Percentiles rank a stretch among this genome's conserved stretches.
These are phyloP conservation scores for Trichogramma evanescens DNA, from an alignment of 2,888 invertebrate species.

Conservation along the genomic window DNA sequence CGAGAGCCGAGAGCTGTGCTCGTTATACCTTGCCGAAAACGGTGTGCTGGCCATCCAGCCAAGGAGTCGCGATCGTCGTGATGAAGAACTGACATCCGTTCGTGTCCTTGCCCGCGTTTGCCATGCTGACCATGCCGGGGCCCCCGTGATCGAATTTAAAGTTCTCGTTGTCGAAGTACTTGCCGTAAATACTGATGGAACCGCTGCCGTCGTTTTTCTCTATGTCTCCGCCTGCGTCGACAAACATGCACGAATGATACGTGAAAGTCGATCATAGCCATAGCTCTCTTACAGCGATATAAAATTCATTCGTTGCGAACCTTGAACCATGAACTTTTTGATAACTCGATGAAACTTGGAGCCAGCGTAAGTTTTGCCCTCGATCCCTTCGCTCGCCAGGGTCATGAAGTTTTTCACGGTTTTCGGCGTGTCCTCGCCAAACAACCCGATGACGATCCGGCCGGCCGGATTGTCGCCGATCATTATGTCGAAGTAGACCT, in stretches of 20 bases:
- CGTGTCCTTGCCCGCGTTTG: constrained; percentile 79
- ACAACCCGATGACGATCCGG: constrained; percentile 77
- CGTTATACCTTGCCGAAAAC: constrained; percentile 75
- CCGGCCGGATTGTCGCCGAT: constrained; percentile 68
- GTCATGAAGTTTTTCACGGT: constrained; percentile 80
- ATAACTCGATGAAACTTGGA: constrained; percentile 79
- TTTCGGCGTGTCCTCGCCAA: constrained; percentile 78
- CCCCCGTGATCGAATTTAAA: constrained; percentile 71
- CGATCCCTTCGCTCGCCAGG: constrained; percentile 68
- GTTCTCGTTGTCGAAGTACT: constrained; percentile 80
- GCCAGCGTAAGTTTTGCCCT: constrained; percentile 71
- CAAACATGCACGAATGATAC: background rate
- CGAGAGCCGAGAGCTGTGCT: too few species aligned
- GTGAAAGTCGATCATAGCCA: background rate
- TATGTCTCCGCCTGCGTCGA: constrained; percentile 71
- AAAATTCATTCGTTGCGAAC: constrained; percentile 45
- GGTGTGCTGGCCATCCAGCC: constrained; percentile 84
- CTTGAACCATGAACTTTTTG: constrained; percentile 87
- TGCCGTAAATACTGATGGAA: constrained; percentile 78
- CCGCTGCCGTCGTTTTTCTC: constrained; percentile 75
- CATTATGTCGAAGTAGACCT: constrained; percentile 75
- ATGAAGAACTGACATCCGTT: constrained; percentile 95
- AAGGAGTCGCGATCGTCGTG: constrained; percentile 77
- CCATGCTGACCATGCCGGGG: constrained; percentile 87
- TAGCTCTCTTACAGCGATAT: background rate